These are phyloP conservation scores for Sebastes fasciatus DNA, from an alignment of 2,113 vertebrate genomes.

Conservation along the genomic window DNA sequence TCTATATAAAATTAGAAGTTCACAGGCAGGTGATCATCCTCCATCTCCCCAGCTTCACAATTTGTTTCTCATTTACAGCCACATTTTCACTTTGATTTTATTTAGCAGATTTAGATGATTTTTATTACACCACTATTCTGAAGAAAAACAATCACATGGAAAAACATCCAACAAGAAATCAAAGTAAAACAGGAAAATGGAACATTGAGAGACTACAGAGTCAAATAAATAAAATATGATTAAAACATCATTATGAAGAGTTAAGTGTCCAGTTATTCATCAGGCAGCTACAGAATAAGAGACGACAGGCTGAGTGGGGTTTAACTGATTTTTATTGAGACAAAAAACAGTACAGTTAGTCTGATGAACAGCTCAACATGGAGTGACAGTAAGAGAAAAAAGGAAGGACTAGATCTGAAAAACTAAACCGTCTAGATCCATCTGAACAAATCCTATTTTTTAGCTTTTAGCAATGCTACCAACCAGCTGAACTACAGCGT, in stretches of 20 bases:
- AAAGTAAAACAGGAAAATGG: not conserved
- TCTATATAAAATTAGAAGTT: no score
- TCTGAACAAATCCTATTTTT: no score
- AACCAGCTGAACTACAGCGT: not conserved
- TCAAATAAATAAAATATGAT: not conserved
- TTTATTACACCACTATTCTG: not conserved
- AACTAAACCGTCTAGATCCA: not conserved
- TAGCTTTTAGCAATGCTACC: not conserved
- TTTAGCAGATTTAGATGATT: no score
- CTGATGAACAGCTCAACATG: not conserved
- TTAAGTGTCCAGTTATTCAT: not conserved
- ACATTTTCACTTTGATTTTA: no score
- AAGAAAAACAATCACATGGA: not conserved
- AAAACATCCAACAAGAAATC: not conserved
- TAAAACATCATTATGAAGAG: not conserved
- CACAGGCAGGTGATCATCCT: no score
- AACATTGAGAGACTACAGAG: not conserved
- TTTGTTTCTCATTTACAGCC: no score
- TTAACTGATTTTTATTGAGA: constrained; percentile 9
- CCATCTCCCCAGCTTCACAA: no score
- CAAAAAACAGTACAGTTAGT: constrained; percentile 14
- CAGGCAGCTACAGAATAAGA: not conserved
- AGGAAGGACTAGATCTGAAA: not conserved
- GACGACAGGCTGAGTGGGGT: not conserved
- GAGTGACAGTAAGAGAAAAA: constrained; percentile 5